These are phyloP conservation scores for Heloderma charlesbogerti DNA, from an alignment of 2,113 vertebrate species.

Conservation along the genomic window DNA sequence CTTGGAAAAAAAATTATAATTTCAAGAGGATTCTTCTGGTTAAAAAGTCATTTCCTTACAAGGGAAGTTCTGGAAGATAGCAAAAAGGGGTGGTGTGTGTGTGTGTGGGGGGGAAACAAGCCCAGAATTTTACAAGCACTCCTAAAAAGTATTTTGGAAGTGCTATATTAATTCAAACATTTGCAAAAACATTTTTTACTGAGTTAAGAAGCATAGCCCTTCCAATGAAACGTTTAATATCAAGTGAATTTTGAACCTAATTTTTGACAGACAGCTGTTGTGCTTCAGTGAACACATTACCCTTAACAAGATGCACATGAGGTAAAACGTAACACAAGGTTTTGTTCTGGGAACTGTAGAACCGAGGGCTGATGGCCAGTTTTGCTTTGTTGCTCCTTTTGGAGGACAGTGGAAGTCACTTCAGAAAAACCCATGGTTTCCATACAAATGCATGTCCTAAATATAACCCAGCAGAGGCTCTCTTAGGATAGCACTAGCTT, in stretches of 20 bases:
- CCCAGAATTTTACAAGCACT: constrained; percentile 66
- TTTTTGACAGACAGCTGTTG: constrained; percentile 36
- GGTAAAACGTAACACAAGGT: constrained; percentile 5
- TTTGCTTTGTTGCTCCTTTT: neutral
- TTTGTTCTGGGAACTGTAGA: neutral
- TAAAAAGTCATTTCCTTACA: constrained; percentile 76
- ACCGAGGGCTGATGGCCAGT: neutral
- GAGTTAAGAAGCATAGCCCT: constrained; percentile 49
- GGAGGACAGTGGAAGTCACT: neutral
- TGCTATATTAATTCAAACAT: constrained; percentile 69
- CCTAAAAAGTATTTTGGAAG: constrained; percentile 65
- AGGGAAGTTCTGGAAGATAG: constrained; percentile 69
- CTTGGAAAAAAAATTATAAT: constrained; percentile 53
- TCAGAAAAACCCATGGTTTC: neutral
- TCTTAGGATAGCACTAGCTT: neutral
- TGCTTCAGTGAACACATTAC: constrained; percentile 38
- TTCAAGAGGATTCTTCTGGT: constrained; percentile 73
- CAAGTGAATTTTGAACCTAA: constrained; percentile 41
- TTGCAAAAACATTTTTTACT: constrained; percentile 59
- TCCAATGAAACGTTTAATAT: constrained; percentile 54
- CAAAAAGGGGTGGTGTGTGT: too few species aligned
- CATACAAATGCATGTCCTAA: neutral
- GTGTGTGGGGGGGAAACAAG: constrained; percentile 25
- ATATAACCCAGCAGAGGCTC: neutral
- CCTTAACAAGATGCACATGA: constrained; percentile 34